A percentile compares a stretch with the other conserved stretches of the same genome.
Evolutionary conservation across 2,797 vertebrate species (phyloP).

Genomic region (Propithecus deckenii): DNA sequence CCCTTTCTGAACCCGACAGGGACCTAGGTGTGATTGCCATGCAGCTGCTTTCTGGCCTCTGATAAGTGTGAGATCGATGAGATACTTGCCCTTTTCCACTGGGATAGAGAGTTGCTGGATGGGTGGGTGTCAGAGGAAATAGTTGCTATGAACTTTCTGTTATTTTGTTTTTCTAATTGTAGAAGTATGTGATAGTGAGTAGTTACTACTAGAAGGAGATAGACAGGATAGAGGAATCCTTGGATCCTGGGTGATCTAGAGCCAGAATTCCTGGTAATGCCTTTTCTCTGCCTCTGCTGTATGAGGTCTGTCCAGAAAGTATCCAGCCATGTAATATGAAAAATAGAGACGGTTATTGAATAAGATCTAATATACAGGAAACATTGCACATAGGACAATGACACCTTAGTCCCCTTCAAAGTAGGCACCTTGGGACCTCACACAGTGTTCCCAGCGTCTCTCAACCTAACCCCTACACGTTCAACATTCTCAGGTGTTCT

Average conservation of each 20-base stretch:
- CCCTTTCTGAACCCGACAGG: neutral
- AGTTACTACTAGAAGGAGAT: constrained; percentile 2
- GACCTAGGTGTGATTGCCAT: neutral
- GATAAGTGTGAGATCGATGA: neutral
- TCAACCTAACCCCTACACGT: too few species aligned
- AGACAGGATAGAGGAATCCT: neutral
- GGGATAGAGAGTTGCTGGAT: neutral
- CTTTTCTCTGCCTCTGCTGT: neutral
- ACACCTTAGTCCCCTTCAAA: too few species aligned
- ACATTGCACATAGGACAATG: too few species aligned
- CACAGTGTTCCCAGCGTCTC: too few species aligned
- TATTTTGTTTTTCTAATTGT: neutral
- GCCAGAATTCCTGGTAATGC: neutral
- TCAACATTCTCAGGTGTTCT: too few species aligned
- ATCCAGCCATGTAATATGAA: too few species aligned
- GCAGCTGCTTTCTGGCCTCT: neutral
- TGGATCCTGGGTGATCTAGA: neutral
- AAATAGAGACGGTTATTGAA: too few species aligned
- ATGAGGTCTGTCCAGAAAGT: too few species aligned
- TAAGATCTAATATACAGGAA: too few species aligned
- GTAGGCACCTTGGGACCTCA: too few species aligned
- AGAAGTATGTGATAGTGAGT: neutral
- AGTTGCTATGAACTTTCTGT: neutral
- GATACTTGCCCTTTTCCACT: neutral
- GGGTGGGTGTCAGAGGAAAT: neutral